Evolutionary conservation across 2,797 vertebrate genomes (phyloP).

Genomic region (Iguana delicatissima): DNA sequence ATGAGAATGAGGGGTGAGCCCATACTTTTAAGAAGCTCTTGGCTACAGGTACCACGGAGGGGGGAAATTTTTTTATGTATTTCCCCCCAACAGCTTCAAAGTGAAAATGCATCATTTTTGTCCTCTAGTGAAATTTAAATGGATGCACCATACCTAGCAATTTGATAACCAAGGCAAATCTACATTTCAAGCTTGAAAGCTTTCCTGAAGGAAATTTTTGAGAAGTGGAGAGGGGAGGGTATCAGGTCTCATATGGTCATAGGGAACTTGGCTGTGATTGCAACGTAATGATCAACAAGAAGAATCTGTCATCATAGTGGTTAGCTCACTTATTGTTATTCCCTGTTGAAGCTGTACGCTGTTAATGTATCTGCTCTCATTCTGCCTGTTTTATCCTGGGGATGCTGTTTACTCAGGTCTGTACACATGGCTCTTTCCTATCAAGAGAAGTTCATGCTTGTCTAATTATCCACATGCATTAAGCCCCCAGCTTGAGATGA

Average conservation of each 20-base stretch:
- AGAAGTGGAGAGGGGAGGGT: neutral
- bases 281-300: accelerated
- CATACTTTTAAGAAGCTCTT: conserved; percentile 47
- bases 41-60: conserved; percentile 55
- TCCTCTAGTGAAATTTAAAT: conserved; percentile 51
- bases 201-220: conserved; percentile 37
- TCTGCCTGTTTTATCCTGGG: neutral
- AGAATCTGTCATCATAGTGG: neutral
- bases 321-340: neutral
- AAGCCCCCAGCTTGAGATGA: accelerated
- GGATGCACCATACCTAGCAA: neutral
- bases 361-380: neutral
- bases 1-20: conserved; percentile 38
- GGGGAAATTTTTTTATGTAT: conserved; percentile 47
- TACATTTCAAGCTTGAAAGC: conserved; percentile 24
- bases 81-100: conserved; percentile 55
- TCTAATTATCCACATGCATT: neutral
- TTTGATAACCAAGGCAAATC: conserved; percentile 33
- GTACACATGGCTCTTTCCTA: conserved; percentile 6
- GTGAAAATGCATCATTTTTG: conserved; percentile 53
- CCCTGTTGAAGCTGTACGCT: neutral
- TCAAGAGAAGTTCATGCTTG: conserved; percentile 26
- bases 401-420: conserved; percentile 17
- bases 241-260: neutral
- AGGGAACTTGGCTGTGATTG: neutral